Percentiles rank a stretch among this genome's conserved stretches.
Evolutionary conservation across 1,140 invertebrate species (phyloP).

Genomic region (Meloidogyne hapla): DNA sequence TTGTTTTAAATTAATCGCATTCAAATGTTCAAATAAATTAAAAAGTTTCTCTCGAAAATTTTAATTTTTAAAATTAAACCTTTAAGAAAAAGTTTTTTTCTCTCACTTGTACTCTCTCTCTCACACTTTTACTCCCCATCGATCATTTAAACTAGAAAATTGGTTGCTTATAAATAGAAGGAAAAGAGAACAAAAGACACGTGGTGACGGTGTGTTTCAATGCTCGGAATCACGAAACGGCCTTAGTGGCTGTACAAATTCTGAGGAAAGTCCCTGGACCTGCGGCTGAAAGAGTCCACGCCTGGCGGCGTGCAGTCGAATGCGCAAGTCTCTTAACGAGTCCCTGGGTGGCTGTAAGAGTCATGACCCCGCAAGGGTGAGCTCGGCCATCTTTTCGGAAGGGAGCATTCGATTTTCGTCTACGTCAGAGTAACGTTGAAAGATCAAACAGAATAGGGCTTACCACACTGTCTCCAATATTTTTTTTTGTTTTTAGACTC

Average conservation of each 20-base stretch:
- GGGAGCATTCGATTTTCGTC: constrained; percentile 17
- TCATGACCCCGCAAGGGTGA: constrained; percentile 20
- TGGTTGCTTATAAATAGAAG: neutral
- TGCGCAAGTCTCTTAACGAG: neutral
- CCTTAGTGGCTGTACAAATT: constrained; percentile 22
- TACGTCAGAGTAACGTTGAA: constrained; percentile 1
- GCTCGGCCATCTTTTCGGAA: neutral
- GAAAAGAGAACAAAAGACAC: neutral
- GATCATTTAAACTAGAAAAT: neutral
- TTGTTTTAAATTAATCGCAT: no score
- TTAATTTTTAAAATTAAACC: no score
- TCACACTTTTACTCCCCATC: neutral
- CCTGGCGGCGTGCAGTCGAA: constrained; percentile 28
- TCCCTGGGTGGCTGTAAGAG: constrained; percentile 19
- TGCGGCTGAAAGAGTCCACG: constrained; percentile 36
- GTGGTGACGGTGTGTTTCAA: constrained; percentile 22
- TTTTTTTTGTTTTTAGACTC: constrained; percentile 7
- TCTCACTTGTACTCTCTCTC: neutral
- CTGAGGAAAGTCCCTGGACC: constrained; percentile 40
- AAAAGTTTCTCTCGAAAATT: no score
- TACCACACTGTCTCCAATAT: constrained; percentile 25
- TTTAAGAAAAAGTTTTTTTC: neutral
- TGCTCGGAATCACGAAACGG: constrained; percentile 29
- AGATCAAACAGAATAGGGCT: constrained; percentile 29
- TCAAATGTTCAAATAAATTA: no score